Conservation (phyloP, 2,797 vertebrate genomes). For the Myoxocephalus aenaeus region DNA sequence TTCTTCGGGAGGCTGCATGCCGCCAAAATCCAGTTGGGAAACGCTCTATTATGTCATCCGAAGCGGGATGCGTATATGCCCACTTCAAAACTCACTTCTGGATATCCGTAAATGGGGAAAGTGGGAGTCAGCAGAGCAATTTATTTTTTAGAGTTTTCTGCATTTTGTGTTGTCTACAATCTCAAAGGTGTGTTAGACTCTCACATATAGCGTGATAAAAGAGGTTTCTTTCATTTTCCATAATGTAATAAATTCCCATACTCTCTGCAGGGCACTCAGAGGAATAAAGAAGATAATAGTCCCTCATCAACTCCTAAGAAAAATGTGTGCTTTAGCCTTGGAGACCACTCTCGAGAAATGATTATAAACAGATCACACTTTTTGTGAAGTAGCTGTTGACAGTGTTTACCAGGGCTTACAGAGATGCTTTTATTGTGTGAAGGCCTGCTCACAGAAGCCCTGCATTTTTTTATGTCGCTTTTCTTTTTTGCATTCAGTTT, state of each 20-base stretch:
- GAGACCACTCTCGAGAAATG: conserved; percentile 48
- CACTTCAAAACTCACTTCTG: neutral
- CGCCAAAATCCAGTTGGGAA: neutral
- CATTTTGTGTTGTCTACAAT: conserved; percentile 8
- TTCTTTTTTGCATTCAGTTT: conserved; percentile 24
- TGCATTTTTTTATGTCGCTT: conserved; percentile 7
- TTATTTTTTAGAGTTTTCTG: conserved; percentile 14
- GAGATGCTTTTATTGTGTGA: conserved; percentile 23
- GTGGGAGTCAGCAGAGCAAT: conserved; percentile 28
- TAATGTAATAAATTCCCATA: conserved; percentile 52
- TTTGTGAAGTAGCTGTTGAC: conserved; percentile 52
- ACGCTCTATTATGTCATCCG: neutral
- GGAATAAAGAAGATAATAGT: conserved; percentile 45
- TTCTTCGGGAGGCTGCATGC: neutral
- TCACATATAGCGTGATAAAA: conserved; percentile 17
- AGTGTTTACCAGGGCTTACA: conserved; percentile 45
- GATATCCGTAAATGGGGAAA: conserved; percentile 26
- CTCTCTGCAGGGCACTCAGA: conserved; percentile 35
- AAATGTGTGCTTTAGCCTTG: conserved; percentile 41
- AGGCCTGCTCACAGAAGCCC: conserved; percentile 5
- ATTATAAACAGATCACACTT: conserved; percentile 48
- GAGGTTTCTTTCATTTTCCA: conserved; percentile 30
- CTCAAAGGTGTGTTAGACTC: conserved; percentile 20
- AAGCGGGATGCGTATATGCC: neutral
- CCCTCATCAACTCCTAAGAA: conserved; percentile 46